Conservation (phyloP, 1,140 invertebrate genomes). For the Sarcophaga peregrina region DNA sequence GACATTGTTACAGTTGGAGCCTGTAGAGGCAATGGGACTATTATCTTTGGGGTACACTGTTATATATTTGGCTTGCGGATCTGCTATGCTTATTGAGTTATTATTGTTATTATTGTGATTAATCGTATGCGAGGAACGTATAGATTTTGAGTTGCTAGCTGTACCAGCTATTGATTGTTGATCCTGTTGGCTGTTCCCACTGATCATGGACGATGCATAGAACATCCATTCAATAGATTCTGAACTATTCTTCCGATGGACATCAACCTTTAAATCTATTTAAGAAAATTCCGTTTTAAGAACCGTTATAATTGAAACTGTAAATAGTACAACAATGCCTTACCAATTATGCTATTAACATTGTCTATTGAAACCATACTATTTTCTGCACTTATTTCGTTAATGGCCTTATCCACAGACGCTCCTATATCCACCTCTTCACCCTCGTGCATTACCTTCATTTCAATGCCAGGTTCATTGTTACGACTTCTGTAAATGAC, state of each 20-base stretch:
- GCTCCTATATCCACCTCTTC: slow-evolving; percentile 52
- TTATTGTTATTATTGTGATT: slow-evolving; percentile 43
- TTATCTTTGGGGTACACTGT: slow-evolving; percentile 59
- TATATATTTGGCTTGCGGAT: slow-evolving; percentile 58
- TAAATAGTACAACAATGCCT: slow-evolving; percentile 31
- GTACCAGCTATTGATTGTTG: slow-evolving; percentile 61
- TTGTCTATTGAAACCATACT: slow-evolving; percentile 74
- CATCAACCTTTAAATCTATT: slow-evolving; percentile 88
- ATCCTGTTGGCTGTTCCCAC: slow-evolving; percentile 58
- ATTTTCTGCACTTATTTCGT: slow-evolving; percentile 70
- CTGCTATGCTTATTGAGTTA: slow-evolving; percentile 46
- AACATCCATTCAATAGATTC: slow-evolving; percentile 75
- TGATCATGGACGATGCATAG: slow-evolving; percentile 61
- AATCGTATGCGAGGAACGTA: slow-evolving; percentile 49
- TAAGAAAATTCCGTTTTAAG: too few species aligned
- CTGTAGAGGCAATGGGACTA: slow-evolving; percentile 27
- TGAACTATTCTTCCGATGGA: slow-evolving; percentile 90
- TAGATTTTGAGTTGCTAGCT: slow-evolving; percentile 60
- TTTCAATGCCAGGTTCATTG: slow-evolving; percentile 82
- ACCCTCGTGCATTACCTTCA: slow-evolving; percentile 75
- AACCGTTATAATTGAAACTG: background rate
- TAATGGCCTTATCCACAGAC: slow-evolving; percentile 66
- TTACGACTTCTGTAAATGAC: slow-evolving; percentile 55
- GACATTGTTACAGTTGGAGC: background rate
- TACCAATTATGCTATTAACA: slow-evolving; percentile 77